phyloP scores from a whole-genome alignment of 1,140 invertebrate genomes.

The Eurosta solidaginis region DNA sequence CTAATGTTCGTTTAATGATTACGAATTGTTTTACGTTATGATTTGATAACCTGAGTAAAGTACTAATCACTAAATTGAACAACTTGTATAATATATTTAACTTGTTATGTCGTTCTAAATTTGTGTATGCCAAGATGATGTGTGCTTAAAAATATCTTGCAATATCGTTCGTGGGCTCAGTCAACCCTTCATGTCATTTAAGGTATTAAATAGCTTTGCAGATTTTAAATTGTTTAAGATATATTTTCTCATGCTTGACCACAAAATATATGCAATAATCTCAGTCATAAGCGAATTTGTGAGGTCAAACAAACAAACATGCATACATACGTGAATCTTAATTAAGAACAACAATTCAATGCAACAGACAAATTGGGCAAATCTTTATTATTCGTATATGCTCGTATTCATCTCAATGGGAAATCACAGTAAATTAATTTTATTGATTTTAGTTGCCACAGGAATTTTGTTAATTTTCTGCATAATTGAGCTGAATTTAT shows the following conservation, averaged over 20 bases:
- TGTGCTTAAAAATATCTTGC: too few relatives aligned
- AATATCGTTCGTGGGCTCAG: too few relatives aligned
- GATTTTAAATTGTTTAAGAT: not conserved
- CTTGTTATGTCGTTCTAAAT: too few relatives aligned
- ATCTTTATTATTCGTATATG: not conserved
- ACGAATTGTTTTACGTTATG: too few relatives aligned
- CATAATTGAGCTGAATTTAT: slow-evolving; percentile 4
- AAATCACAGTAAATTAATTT: not conserved
- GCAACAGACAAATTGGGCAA: not conserved
- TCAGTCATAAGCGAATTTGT: not conserved
- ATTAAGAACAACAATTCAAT: not conserved
- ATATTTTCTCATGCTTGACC: slow-evolving; percentile 14
- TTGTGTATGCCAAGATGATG: too few relatives aligned
- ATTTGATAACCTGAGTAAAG: too few relatives aligned
- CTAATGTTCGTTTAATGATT: too few relatives aligned
- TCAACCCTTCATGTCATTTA: too few relatives aligned
- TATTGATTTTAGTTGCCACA: slow-evolving; percentile 5
- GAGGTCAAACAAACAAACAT: not conserved
- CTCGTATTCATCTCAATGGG: not conserved
- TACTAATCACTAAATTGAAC: too few relatives aligned
- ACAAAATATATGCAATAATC: not conserved
- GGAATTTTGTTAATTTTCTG: not conserved
- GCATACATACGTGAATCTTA: not conserved
- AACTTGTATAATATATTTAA: too few relatives aligned
- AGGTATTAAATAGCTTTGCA: not conserved